phyloP scores from a whole-genome alignment of 2,797 vertebrate species.

The Netta rufina region DNA sequence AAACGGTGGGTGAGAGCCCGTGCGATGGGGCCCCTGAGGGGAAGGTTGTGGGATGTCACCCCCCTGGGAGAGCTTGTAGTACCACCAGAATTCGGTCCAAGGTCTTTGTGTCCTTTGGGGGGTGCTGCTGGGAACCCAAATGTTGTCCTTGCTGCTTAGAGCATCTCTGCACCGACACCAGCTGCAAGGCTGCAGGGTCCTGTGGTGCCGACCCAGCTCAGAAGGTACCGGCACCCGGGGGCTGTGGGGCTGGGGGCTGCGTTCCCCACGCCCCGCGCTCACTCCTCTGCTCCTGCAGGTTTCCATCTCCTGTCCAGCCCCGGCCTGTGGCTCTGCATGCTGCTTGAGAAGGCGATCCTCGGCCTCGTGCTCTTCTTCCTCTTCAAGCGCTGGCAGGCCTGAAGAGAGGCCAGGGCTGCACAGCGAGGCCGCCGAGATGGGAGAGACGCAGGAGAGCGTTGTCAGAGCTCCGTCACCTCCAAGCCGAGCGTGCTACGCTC shows the following conservation, averaged over 20 bases:
- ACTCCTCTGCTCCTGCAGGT: neutral
- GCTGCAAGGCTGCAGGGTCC: neutral
- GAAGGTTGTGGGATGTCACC: neutral
- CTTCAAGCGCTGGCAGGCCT: neutral
- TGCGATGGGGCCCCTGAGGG: accelerated
- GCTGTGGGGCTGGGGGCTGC: too few species aligned
- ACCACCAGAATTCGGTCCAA: neutral
- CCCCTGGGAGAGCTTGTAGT: neutral
- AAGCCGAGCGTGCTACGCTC: too few species aligned
- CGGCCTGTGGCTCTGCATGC: neutral
- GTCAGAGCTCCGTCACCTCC: too few species aligned
- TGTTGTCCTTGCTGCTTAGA: accelerated
- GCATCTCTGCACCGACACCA: neutral
- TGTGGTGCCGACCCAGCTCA: too few species aligned
- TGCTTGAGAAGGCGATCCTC: neutral
- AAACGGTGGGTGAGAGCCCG: too few species aligned
- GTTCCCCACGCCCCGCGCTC: neutral
- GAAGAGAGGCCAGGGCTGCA: neutral
- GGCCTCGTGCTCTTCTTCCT: neutral
- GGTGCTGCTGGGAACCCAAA: accelerated
- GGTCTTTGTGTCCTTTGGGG: accelerated
- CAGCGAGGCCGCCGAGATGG: too few species aligned
- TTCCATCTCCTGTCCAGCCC: accelerated
- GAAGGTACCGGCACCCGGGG: too few species aligned
- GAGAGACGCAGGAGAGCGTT: too few species aligned